Conservation (phyloP, 2,113 vertebrate species). For the Arizona elegans region DNA sequence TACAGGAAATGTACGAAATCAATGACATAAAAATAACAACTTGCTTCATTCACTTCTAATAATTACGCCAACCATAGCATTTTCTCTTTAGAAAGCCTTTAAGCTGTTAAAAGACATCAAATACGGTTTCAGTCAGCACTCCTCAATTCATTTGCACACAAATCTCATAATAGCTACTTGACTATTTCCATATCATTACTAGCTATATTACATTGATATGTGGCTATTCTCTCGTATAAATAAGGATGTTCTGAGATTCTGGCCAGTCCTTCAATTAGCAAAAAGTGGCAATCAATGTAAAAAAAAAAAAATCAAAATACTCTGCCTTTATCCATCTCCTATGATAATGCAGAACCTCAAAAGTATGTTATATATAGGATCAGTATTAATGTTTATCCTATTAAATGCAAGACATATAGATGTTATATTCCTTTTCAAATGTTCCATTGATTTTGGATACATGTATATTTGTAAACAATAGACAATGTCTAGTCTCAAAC, state of each 20-base stretch:
- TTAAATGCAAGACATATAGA: neutral
- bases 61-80: slow-evolving; percentile 30
- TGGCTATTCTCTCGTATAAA: neutral
- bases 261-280: slow-evolving; percentile 20
- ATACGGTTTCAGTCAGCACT: slow-evolving; percentile 6
- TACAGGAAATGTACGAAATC: slow-evolving; percentile 52
- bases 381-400: neutral
- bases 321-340: neutral
- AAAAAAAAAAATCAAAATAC: neutral
- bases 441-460: neutral
- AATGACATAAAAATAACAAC: slow-evolving; percentile 52
- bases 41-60: slow-evolving; percentile 60
- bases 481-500: neutral
- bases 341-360: neutral
- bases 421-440: neutral
- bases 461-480: neutral
- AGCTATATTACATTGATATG: neutral
- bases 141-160: neutral
- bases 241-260: neutral
- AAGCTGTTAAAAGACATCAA: neutral
- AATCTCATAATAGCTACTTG: slow-evolving; percentile 7
- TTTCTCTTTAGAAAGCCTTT: slow-evolving; percentile 16
- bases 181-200: slow-evolving; percentile 17
- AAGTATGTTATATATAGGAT: neutral
- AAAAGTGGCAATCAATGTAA: slow-evolving; percentile 1